Evolutionary conservation across 2,113 vertebrate genomes (phyloP), one percentile per base, ranked within the genome.

Genomic region (Prietella phreatophila): DNA sequence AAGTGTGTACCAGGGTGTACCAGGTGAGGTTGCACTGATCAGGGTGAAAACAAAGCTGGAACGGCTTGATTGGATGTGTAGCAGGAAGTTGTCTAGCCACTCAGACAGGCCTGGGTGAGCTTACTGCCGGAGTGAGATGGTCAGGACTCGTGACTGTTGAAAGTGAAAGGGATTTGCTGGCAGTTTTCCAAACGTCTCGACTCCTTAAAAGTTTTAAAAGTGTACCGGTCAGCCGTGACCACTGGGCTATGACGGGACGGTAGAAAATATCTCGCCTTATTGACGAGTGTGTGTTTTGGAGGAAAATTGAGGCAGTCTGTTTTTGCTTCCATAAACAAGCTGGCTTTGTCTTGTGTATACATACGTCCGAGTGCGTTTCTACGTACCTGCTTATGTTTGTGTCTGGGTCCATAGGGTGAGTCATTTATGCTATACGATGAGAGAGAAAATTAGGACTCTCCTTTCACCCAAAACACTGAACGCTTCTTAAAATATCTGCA

Each of bases 1-100:
- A 88, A 88, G 73, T 86, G 75, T 30, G 88, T 89, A 85, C 88
- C 84, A 85, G 73, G 65, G 84, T 76, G 88, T 90, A 82, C 88
- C 86, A 86, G 90, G 85, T 88, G 56, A 86, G 25, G 47, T 63
- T 78, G 60, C 78, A 20, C 71, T 84, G 87, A 84, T 85, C 56
- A 42, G 84, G 71, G 87, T 6, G 19, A 53, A 36, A 53, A 65
- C 27, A 63, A 65, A 33, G 84, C 60, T 73, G 50, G 27, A 55
- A 83, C 25, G 30, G 83, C 33, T 19, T 27, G 61, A 67, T 65
- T 19, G 19, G 61, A 58, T 65, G 47, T 84, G 50, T 81, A 63
- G 47, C 20, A 27, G 50, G 75, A 80, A 67, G 76, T 55, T 67
- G 39, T 80, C 53, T 80, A 67, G 58, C 60, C 84, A 42, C 71